These are phyloP conservation scores for Castor canadensis DNA, from an alignment of 2,113 vertebrate species.

Conservation along the genomic window DNA sequence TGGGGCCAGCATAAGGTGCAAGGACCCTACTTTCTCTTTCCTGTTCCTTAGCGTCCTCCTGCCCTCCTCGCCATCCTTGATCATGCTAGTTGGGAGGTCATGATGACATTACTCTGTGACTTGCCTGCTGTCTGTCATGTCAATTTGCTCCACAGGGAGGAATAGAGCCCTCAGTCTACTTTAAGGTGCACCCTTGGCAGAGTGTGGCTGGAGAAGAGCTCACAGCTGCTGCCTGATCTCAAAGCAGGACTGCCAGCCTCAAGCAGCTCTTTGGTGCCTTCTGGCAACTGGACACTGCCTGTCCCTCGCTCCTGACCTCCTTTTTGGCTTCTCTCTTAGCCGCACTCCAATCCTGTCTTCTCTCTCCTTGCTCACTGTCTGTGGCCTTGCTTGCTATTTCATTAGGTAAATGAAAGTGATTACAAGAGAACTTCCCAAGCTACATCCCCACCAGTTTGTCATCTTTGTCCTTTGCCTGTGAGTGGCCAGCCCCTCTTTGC, in stretches of 20 bases:
- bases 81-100: background rate
- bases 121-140: background rate
- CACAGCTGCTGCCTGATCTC: background rate
- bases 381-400: background rate
- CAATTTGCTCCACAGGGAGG: background rate
- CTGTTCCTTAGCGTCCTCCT: background rate
- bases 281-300: background rate
- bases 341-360: too few relatives aligned
- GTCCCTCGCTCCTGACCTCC: background rate
- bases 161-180: background rate
- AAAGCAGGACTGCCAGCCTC: too few relatives aligned
- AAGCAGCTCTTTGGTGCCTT: background rate
- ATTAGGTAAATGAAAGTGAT: background rate
- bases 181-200: too few relatives aligned
- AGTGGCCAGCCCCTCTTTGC: rapidly evolving
- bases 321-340: too few relatives aligned
- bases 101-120: background rate
- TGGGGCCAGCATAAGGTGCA: background rate
- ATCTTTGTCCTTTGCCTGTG: rapidly evolving
- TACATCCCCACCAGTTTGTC: rapidly evolving
- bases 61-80: too few relatives aligned
- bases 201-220: background rate
- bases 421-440: background rate
- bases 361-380: background rate
- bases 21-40: background rate